Conservation (phyloP, 1,140 invertebrate genomes). For the Nymphalis io region DNA sequence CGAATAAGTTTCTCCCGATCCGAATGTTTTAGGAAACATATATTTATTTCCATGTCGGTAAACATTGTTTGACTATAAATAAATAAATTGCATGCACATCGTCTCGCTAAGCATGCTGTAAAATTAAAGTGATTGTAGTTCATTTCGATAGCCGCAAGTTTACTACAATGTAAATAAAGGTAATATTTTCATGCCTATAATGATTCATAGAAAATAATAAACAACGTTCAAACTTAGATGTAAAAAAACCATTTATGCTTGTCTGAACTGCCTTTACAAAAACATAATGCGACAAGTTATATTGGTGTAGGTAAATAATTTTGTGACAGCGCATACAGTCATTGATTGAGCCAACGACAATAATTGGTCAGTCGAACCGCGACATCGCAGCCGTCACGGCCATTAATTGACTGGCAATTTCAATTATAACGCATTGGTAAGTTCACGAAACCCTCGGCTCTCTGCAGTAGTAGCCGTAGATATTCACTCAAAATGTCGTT, state of each 20-base stretch:
- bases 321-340: conserved; percentile 29
- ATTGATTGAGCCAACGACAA: conserved; percentile 64
- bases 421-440: conserved; percentile 70
- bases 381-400: conserved; percentile 52
- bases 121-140: too few species aligned
- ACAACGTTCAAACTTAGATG: too few species aligned
- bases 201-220: too few species aligned
- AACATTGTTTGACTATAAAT: conserved; percentile 13
- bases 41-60: background rate
- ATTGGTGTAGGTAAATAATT: background rate
- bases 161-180: too few species aligned
- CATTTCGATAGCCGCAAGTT: too few species aligned
- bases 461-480: conserved; percentile 62
- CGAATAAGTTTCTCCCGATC: conserved; percentile 35
- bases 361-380: conserved; percentile 65
- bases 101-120: background rate
- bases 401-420: conserved; percentile 74
- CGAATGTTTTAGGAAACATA: conserved; percentile 7
- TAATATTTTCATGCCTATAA: too few species aligned
- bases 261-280: background rate
- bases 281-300: background rate
- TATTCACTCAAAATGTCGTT: conserved; percentile 77
- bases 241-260: too few species aligned
- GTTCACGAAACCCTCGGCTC: conserved; percentile 56
- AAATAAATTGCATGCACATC: background rate